phyloP scores from a whole-genome alignment of 1,140 invertebrate species.

The Leguminivora glycinivorella region DNA sequence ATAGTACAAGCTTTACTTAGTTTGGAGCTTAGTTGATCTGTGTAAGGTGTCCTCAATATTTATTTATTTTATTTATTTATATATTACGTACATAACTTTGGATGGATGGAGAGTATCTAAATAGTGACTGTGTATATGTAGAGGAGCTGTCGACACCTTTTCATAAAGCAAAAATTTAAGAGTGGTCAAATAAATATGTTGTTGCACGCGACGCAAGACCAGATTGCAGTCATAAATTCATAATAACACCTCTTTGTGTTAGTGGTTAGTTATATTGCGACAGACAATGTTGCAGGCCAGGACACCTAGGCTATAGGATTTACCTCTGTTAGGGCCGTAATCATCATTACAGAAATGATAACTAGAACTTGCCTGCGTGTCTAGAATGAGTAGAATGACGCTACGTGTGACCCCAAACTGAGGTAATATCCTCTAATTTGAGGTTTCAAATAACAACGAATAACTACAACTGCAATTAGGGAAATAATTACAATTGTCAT shows the following conservation, averaged over 20 bases:
- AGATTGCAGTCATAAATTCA: not conserved
- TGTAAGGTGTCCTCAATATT: too few relatives aligned
- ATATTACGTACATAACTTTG: too few relatives aligned
- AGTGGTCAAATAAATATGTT: not conserved
- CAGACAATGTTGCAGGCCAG: not conserved
- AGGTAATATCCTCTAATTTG: not conserved
- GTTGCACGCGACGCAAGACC: not conserved
- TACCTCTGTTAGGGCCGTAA: not conserved
- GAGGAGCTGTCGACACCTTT: too few relatives aligned
- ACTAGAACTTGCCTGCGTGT: constrained; percentile 9
- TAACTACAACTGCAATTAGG: too few relatives aligned
- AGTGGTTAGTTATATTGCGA: not conserved
- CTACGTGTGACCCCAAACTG: not conserved
- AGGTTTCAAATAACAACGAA: too few relatives aligned
- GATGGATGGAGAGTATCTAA: too few relatives aligned
- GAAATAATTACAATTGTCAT: too few relatives aligned
- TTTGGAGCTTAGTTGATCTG: too few relatives aligned
- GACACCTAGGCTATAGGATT: constrained; percentile 17
- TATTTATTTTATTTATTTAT: too few relatives aligned
- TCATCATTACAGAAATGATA: not conserved
- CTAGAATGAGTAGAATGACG: not conserved
- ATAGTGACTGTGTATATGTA: too few relatives aligned
- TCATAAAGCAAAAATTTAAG: too few relatives aligned
- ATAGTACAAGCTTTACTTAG: too few relatives aligned
- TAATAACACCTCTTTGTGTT: not conserved